Evolutionary conservation across 2,113 vertebrate species (phyloP).

Genomic region (Rhabdornis inornatus): DNA sequence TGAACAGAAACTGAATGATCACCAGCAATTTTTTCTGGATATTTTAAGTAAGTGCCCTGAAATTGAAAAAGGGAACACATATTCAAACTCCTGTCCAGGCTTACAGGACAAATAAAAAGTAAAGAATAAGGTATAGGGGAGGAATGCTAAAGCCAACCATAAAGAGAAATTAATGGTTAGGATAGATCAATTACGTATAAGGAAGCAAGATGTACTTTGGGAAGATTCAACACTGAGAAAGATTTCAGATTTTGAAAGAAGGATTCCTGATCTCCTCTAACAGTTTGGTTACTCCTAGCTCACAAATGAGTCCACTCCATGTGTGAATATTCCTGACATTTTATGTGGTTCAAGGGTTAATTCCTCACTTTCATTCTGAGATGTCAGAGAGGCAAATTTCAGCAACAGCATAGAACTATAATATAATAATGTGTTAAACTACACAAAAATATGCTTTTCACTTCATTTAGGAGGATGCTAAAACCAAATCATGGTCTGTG

Average conservation of each 20-base stretch:
- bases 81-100: background rate
- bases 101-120: background rate
- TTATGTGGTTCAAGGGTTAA: background rate
- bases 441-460: background rate
- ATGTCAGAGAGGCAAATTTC: background rate
- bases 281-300: background rate
- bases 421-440: background rate
- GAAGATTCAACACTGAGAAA: background rate
- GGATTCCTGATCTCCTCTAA: background rate
- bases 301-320: background rate
- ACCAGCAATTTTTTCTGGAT: background rate
- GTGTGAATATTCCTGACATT: background rate
- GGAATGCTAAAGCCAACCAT: background rate
- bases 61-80: background rate
- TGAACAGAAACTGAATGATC: background rate
- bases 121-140: background rate
- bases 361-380: background rate
- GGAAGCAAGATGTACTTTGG: background rate
- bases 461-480: background rate
- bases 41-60: background rate
- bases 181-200: background rate
- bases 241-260: background rate
- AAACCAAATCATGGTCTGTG: background rate
- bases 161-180: background rate
- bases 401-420: background rate